A percentile compares a stretch with the other conserved stretches of the same genome.
phyloP scores from a whole-genome alignment of 2,113 vertebrate genomes.

The Dipodomys merriami region DNA sequence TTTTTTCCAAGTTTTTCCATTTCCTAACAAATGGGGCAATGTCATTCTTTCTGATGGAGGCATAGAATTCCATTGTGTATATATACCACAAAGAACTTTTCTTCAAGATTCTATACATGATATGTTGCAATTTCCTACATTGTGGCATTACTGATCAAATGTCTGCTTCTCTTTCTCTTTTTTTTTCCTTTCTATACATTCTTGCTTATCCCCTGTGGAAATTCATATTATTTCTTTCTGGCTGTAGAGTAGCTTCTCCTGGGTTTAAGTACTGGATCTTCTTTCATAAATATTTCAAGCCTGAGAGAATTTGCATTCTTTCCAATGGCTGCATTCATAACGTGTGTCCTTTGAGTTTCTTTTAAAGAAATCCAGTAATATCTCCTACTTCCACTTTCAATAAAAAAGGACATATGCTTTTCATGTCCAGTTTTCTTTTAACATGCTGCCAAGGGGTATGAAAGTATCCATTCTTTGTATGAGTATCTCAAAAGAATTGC shows the following conservation, averaged over 20 bases:
- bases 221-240: not conserved
- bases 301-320: not conserved
- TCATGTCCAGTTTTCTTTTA: not conserved
- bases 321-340: not conserved
- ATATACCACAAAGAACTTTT: not conserved
- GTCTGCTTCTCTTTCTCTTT: not conserved
- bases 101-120: not conserved
- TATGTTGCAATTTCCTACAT: not conserved
- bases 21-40: too few species aligned
- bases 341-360: not conserved
- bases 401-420: not conserved
- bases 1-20: too few species aligned
- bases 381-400: not conserved
- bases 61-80: too few species aligned
- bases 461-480: not conserved
- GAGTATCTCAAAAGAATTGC: not conserved
- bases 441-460: not conserved
- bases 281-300: not conserved
- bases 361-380: not conserved
- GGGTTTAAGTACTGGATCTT: not conserved
- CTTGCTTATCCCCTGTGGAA: not conserved
- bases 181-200: not conserved
- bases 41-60: too few species aligned
- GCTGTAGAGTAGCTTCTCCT: not conserved
- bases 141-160: not conserved